These are phyloP conservation scores for Rousettus leschenaultii DNA, from an alignment of 2,113 vertebrate species.

Conservation along the genomic window DNA sequence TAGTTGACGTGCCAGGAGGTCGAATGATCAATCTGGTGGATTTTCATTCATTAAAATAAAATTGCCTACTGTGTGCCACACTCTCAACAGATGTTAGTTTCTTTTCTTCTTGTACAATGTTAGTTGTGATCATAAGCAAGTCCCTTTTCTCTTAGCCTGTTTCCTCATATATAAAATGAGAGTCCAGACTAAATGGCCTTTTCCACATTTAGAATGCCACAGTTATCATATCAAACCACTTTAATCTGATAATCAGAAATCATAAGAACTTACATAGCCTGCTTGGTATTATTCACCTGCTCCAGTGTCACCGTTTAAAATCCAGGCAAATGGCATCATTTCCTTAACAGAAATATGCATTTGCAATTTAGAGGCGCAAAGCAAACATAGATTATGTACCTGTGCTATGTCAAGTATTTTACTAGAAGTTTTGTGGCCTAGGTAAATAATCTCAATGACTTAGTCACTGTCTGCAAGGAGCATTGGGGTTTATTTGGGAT, in stretches of 20 bases:
- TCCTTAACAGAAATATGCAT: background rate
- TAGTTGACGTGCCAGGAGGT: background rate
- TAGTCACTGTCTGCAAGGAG: background rate
- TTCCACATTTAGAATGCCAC: background rate
- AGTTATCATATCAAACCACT: background rate
- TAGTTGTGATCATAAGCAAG: background rate
- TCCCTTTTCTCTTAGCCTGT: background rate
- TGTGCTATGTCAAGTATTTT: background rate
- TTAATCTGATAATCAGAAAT: background rate
- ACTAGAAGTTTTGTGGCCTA: background rate
- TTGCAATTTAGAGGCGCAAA: background rate
- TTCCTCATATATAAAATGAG: background rate
- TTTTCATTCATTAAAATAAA: background rate
- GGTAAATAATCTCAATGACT: background rate
- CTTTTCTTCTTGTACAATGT: background rate
- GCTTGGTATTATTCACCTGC: background rate
- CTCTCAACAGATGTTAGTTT: background rate
- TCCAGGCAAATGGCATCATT: background rate
- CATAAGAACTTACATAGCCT: background rate
- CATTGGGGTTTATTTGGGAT: slow-evolving; percentile 2
- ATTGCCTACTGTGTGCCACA: background rate
- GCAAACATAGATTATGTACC: background rate
- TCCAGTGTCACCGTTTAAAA: background rate
- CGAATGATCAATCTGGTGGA: background rate
- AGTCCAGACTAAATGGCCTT: background rate